phyloP scores from a whole-genome alignment of 1,140 invertebrate species.

The Neuroterus valhalla region DNA sequence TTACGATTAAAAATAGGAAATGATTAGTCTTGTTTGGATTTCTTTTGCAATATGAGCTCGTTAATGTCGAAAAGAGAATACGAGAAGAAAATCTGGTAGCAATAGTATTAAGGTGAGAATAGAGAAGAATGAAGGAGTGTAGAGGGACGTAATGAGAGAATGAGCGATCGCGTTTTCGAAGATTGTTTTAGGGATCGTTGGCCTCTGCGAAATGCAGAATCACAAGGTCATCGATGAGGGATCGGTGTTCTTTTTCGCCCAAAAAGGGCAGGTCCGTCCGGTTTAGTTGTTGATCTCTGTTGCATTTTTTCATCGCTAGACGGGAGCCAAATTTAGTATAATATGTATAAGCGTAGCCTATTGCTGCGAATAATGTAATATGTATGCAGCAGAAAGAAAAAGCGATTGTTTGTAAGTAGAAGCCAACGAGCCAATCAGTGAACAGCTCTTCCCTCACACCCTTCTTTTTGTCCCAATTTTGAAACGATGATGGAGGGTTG shows the following conservation, averaged over 20 bases:
- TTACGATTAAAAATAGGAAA: background rate
- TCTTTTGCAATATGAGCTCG: no score
- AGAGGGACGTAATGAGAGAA: constrained; percentile 8
- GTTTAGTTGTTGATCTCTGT: constrained; percentile 11
- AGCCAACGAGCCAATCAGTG: constrained; percentile 75
- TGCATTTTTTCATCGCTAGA: constrained; percentile 67
- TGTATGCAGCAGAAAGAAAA: constrained; percentile 70
- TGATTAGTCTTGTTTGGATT: no score
- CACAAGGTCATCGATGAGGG: constrained; percentile 3
- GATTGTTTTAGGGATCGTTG: background rate
- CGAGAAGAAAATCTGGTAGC: background rate
- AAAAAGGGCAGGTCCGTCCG: background rate
- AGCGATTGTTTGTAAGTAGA: constrained; percentile 73
- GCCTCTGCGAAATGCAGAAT: background rate
- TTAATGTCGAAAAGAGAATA: background rate
- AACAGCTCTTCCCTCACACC: constrained; percentile 66
- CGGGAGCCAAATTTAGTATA: constrained; percentile 65
- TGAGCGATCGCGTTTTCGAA: constrained; percentile 20
- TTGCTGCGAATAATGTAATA: constrained; percentile 69
- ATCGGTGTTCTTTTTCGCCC: background rate
- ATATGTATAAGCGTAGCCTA: constrained; percentile 70
- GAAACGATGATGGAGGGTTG: constrained; percentile 48
- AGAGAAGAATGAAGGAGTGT: background rate
- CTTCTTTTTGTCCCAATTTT: constrained; percentile 43
- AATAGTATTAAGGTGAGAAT: background rate